A percentile compares a stretch with the other conserved stretches of the same genome.
phyloP scores from a whole-genome alignment of 2,888 invertebrate genomes.

The Ceraclea dissimilis region DNA sequence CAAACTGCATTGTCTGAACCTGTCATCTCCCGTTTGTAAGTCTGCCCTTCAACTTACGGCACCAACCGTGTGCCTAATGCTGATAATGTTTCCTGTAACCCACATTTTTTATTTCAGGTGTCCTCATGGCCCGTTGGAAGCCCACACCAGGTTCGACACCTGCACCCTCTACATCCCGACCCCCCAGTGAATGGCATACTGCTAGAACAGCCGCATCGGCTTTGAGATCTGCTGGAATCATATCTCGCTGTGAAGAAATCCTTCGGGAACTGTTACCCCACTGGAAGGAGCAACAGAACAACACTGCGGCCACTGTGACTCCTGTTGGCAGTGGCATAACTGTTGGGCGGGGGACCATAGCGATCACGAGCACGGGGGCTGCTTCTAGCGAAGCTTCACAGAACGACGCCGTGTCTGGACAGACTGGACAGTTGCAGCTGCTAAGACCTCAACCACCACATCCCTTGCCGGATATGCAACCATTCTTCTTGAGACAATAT shows the following conservation, averaged over 20 bases:
- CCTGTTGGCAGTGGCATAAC: slow-evolving; percentile 73
- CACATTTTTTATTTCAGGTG: slow-evolving; percentile 42
- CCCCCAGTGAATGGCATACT: slow-evolving; percentile 37
- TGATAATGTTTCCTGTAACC: no score
- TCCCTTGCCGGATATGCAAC: slow-evolving; percentile 89
- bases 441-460: slow-evolving; percentile 75
- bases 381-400: slow-evolving; percentile 62
- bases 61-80: no score
- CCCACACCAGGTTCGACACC: slow-evolving; percentile 26
- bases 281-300: slow-evolving; percentile 56
- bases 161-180: slow-evolving; percentile 28
- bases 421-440: slow-evolving; percentile 51
- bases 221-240: slow-evolving; percentile 60
- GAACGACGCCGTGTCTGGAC: slow-evolving; percentile 14
- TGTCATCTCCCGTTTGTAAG: no score
- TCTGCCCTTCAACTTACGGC: no score
- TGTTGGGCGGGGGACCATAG: slow-evolving; percentile 47
- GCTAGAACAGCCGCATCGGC: slow-evolving; percentile 64
- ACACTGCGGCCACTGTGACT: slow-evolving; percentile 47
- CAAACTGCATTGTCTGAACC: no score
- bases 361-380: slow-evolving; percentile 42
- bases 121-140: slow-evolving; percentile 71
- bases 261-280: slow-evolving; percentile 66
- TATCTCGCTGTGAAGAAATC: slow-evolving; percentile 65
- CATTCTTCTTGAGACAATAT: slow-evolving; percentile 88